A percentile compares a stretch with the other conserved stretches of the same genome.
Evolutionary conservation across 2,113 vertebrate genomes (phyloP).

Genomic region (Blennius ocellaris): DNA sequence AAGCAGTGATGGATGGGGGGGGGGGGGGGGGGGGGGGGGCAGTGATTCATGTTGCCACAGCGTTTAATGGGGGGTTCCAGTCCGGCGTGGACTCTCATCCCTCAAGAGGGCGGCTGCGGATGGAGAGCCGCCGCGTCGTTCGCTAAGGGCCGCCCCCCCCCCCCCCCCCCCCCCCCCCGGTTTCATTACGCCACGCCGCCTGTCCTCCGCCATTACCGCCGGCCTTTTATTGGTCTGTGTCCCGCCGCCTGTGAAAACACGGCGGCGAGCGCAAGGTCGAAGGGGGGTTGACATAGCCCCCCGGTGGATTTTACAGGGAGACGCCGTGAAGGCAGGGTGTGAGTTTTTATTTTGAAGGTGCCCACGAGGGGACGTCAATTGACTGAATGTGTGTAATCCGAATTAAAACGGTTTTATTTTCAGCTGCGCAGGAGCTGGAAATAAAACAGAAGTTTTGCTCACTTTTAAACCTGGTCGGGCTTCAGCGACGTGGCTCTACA

Average conservation of each 20-base stretch:
- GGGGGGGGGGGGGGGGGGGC: constrained; percentile 87
- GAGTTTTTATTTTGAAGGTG: background rate
- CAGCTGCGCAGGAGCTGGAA: no score
- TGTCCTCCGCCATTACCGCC: constrained; percentile 85
- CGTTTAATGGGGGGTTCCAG: constrained; percentile 92
- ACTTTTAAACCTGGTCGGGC: no score
- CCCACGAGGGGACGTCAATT: background rate
- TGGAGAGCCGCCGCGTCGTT: constrained; percentile 16
- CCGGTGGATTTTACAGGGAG: background rate
- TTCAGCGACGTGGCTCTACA: no score
- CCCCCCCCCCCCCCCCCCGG: no score
- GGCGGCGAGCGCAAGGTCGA: constrained; percentile 86
- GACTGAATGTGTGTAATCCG: background rate
- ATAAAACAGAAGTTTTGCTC: no score
- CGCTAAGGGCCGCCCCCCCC: constrained; percentile 84
- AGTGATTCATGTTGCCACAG: constrained; percentile 95
- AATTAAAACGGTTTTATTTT: no score
- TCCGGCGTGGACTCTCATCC: constrained; percentile 91
- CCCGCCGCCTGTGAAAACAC: constrained; percentile 88
- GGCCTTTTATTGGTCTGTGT: constrained; percentile 90
- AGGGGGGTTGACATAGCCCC: background rate
- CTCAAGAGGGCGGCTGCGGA: constrained; percentile 79
- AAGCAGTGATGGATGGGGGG: constrained; percentile 93
- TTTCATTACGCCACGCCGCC: constrained; percentile 86
- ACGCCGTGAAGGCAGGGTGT: background rate